Evolutionary conservation across 2,888 invertebrate genomes (phyloP).

Genomic region (Autographa gamma): DNA sequence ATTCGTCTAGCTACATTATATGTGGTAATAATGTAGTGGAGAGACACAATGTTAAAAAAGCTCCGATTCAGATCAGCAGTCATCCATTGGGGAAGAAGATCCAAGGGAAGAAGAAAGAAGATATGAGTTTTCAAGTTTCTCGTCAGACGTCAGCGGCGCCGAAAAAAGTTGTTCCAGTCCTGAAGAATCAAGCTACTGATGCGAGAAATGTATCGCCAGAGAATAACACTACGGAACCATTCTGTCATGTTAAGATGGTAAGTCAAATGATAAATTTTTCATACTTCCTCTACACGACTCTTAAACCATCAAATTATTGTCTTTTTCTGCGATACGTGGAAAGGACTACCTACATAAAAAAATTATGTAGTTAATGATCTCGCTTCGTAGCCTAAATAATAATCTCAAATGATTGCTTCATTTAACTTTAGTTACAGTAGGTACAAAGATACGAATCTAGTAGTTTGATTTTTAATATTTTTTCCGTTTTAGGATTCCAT

Average conservation of each 20-base stretch:
- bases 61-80: conserved; percentile 11
- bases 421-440: too few relatives aligned
- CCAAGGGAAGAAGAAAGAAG: conserved; percentile 18
- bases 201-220: conserved; percentile 5
- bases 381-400: too few relatives aligned
- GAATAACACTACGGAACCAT: conserved; percentile 48
- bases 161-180: conserved; percentile 34
- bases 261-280: conserved; percentile 4
- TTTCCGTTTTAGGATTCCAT: conserved; percentile 69
- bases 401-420: too few relatives aligned
- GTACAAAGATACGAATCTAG: too few relatives aligned
- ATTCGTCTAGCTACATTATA: conserved; percentile 40
- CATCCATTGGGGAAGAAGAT: conserved; percentile 30
- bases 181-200: conserved; percentile 24
- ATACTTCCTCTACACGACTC: too few relatives aligned
- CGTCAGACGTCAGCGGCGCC: conserved; percentile 17
- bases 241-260: conserved; percentile 63
- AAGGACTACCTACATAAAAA: too few relatives aligned
- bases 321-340: neutral
- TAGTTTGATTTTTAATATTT: neutral
- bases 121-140: conserved; percentile 17
- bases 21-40: neutral
- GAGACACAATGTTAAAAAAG: neutral
- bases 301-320: neutral
- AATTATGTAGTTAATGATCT: too few relatives aligned